Evolutionary conservation across 2,113 vertebrate genomes (phyloP), one percentile per base, ranked within the genome.

Genomic region (Oncorhynchus masou): DNA sequence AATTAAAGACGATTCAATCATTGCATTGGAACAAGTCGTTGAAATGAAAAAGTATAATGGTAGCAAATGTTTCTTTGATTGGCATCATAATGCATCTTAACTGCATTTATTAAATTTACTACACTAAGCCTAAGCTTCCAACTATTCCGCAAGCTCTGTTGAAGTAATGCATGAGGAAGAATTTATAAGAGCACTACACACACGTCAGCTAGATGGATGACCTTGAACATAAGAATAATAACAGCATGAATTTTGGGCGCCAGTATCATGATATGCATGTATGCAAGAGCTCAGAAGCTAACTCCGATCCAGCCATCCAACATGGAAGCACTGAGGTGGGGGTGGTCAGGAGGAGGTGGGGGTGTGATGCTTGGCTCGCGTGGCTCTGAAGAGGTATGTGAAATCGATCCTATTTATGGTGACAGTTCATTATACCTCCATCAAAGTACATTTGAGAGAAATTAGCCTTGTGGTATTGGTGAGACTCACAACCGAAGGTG

Each of bases 361-460:
- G 73, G 73, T 85, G 84, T 88, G 84, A 90, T 85, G 84, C 76
- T 86, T 80, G 85, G 85, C 76, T 85, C 80, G 80, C 78, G 75
- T 70, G 64, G 83, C 16, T 81, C 87, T 82, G 82, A 84, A 84
- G 82, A 89, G 83, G 72, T 86, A 79, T 89, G 81, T 82, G 84
- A 91, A 84, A 88, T 86, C 85, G 84, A 88, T 90, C 80, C 81
- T 87, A 88, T 93, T 91, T 87, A 74, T 82, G 77, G 85, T 71
- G 74, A 86, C 70, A 78, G 83, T 91, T 84, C 75, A 80, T 90
- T 87, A 91, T 83, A 85, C 81, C 70, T 13, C 76, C 49, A 34
- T 83, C 83, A 89, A 91, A 92, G 87, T 87, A 90, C 89, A 91
- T 92, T 86, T 89, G 81, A 86, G 68, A 83, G 86, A 90, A 92